Percentiles rank a stretch among this genome's conserved stretches.
Evolutionary conservation across 2,113 vertebrate genomes (phyloP).

Genomic region (Terrapene triunguis): DNA sequence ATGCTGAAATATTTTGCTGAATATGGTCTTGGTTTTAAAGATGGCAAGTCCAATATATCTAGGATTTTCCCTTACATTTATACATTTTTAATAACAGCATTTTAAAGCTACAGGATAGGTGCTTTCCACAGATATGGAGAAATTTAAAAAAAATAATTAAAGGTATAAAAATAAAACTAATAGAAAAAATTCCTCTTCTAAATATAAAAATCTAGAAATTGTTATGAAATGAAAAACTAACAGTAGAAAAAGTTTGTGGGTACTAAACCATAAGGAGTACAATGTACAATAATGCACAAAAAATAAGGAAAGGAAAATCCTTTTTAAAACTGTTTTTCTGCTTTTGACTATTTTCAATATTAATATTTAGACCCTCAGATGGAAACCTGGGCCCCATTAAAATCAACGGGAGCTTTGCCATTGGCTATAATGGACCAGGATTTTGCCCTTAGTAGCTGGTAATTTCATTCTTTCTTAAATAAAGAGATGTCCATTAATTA

Average conservation of each 20-base stretch:
- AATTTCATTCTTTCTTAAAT: neutral
- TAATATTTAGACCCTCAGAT: fast-evolving
- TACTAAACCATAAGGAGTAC: neutral
- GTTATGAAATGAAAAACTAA: fast-evolving
- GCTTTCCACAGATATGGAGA: neutral
- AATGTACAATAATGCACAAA: fast-evolving
- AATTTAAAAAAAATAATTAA: neutral
- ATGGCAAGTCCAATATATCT: fast-evolving
- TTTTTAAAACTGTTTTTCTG: neutral
- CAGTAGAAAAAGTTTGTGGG: neutral
- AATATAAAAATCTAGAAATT: neutral
- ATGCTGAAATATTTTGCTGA: fast-evolving
- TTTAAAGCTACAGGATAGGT: neutral
- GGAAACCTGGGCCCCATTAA: neutral
- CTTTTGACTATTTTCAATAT: neutral
- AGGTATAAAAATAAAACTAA: fast-evolving
- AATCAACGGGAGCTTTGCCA: fast-evolving
- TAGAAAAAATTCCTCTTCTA: fast-evolving
- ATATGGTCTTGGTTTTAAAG: fast-evolving
- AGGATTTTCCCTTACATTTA: neutral
- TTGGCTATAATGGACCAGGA: fast-evolving
- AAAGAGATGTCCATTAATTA: neutral
- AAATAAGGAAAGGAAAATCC: fast-evolving
- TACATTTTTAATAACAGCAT: fast-evolving
- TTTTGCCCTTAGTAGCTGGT: fast-evolving